Conservation (phyloP, 2,113 vertebrate species). For the Laticauda colubrina region DNA sequence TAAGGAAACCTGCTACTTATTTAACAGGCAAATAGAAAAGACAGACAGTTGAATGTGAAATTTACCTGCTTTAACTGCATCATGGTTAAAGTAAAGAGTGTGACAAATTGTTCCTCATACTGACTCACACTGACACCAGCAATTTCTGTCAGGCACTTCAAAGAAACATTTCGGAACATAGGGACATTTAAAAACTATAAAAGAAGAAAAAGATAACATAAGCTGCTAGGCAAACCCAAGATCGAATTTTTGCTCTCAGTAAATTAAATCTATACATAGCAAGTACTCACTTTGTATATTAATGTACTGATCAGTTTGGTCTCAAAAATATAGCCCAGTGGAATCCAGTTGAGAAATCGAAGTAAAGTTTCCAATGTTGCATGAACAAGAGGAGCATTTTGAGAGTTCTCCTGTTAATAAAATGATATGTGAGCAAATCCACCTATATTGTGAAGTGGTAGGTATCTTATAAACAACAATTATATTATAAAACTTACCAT, state of each 20-base stretch:
- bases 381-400: conserved; percentile 96
- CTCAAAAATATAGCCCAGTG: conserved; percentile 98
- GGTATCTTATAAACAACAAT: conserved; percentile 4
- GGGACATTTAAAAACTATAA: conserved; percentile 95
- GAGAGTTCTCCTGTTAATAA: conserved; percentile 89
- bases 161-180: conserved; percentile 98
- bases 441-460: background rate
- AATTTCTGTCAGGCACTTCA: conserved; percentile 99
- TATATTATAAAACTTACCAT: conserved; percentile 79
- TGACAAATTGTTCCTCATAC: conserved; percentile 98
- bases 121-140: conserved; percentile 97
- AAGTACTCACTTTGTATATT: conserved; percentile 89
- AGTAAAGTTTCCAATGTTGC: conserved; percentile 96
- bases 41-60: background rate
- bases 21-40: background rate
- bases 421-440: conserved; percentile 21
- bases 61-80: conserved; percentile 97
- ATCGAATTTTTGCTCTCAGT: background rate
- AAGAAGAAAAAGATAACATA: conserved; percentile 13
- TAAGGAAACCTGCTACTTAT: background rate
- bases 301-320: conserved; percentile 98
- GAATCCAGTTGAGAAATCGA: conserved; percentile 99
- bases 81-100: conserved; percentile 97
- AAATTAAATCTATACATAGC: rapidly evolving
- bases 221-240: background rate